Base-by-base conservation (phyloP, 2,113 vertebrate genomes). In the Gnathonemus echidnorhynchus region DNA sequence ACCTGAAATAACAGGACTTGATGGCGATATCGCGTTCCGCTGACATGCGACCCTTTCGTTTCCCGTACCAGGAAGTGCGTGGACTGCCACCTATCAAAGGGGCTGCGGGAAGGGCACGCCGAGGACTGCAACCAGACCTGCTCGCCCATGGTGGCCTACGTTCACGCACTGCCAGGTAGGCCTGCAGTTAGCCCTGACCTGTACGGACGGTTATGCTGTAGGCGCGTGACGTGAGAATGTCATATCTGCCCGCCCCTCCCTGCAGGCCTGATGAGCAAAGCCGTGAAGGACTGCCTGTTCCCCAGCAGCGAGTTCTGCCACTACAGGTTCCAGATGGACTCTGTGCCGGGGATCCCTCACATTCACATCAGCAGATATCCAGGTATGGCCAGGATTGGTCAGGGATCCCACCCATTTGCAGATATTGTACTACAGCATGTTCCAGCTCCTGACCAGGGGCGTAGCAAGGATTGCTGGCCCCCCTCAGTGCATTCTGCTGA, bases 51-150 rank as follows among this genome's bases (percentile, higher is more conserved):
- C 56, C 4, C 39, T 87, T 13, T 19, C 58, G 35, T 42, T 90
- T 31, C 90, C 66, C 90, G 90, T 93, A 91, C 88, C 90, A 99
- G 98, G 97, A 97, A 95, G 87, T 99, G 97, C 93, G 92, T 97
- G 91, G 95, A 96, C 85, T 98, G 97, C 91, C 97, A 97, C 92
- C 93, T 96, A 90, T 94, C 97, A 89, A 95, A 95, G 24, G 96
- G 97, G 53, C 91, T 95, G 42, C 94, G 95, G 89, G 95, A 95
- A 53, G 93, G 92, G 88, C 89, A 93, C 88, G 92, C 92, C 58
- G 95, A 95, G 87, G 94, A 92, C 13, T 99, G 97, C 94, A 97
- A 97, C 95, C 92, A 91, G 39, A 97, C 96, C 56, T 99, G 98
- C 13, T 9, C 95, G 89, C 94, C 96, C 46, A 84, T 94, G 92